Conservation (phyloP, 2,888 invertebrate genomes). For the Hypercompe scribonia region DNA sequence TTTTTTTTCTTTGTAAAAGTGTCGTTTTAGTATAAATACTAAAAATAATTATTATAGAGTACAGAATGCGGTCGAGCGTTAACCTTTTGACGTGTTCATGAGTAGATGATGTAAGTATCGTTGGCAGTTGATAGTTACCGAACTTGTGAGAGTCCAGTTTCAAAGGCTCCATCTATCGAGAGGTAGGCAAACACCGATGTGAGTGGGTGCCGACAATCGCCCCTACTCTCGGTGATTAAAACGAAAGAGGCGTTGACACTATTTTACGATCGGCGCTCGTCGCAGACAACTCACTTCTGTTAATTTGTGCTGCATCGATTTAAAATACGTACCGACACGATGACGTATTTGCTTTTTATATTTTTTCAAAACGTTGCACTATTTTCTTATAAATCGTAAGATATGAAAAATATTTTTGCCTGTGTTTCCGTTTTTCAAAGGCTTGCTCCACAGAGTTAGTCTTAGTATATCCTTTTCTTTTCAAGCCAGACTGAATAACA, state of each 20-base stretch:
- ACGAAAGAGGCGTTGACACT: conserved; percentile 82
- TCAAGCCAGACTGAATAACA: not conserved
- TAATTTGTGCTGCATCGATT: conserved; percentile 69
- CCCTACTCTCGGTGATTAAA: conserved; percentile 85
- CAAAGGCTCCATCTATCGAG: conserved; percentile 80
- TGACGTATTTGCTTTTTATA: conserved; percentile 4
- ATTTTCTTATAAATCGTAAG: not conserved
- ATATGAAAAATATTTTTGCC: not conserved
- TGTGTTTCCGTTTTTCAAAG: not conserved
- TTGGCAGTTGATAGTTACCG: conserved; percentile 68
- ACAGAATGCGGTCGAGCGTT: conserved; percentile 44
- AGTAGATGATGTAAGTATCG: conserved; percentile 77
- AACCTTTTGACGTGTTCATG: conserved; percentile 63
- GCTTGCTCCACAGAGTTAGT: not conserved
- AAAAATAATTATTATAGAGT: conserved; percentile 57
- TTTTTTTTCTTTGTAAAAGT: conserved; percentile 3
- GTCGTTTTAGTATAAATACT: not conserved
- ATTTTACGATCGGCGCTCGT: conserved; percentile 75
- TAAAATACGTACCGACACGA: conserved; percentile 26
- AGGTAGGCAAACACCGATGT: conserved; percentile 78
- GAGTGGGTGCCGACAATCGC: conserved; percentile 80
- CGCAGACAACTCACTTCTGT: conserved; percentile 67
- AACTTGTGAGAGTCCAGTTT: conserved; percentile 72
- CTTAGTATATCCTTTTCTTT: not conserved
- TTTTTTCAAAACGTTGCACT: not conserved